Evolutionary conservation across 2,888 invertebrate genomes (phyloP).

Genomic region (Himalopsyche kuldschensis): DNA sequence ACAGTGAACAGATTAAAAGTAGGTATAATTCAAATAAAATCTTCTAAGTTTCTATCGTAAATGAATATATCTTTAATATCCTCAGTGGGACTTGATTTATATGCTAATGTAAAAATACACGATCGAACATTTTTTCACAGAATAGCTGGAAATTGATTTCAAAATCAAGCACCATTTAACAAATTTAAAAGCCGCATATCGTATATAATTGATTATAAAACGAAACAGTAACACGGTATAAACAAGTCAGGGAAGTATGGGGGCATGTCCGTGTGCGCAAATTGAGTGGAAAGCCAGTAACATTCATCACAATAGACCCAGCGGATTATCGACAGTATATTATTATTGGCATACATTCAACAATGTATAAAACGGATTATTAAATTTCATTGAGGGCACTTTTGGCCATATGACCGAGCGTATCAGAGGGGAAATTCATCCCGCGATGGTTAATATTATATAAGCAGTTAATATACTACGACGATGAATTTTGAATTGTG

Average conservation of each 20-base stretch:
- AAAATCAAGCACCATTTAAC: neutral
- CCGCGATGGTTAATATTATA: neutral
- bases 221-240: neutral
- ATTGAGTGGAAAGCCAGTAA: neutral
- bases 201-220: neutral
- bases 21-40: no score
- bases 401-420: neutral
- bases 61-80: no score
- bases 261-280: neutral
- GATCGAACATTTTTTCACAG: neutral
- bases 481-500: no score
- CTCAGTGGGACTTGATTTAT: no score
- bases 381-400: neutral
- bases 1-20: no score
- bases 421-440: neutral
- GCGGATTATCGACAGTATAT: neutral
- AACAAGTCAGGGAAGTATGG: neutral
- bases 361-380: constrained; percentile 2
- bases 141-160: neutral
- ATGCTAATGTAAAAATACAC: no score
- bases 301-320: neutral
- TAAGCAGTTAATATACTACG: neutral
- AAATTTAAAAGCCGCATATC: neutral
- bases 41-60: no score
- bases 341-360: neutral